Evolutionary conservation across 92 coral and sea anemone genomes (phyloP), one percentile per base, ranked within the genome.

Genomic region (Epizoanthus illoricatus): DNA sequence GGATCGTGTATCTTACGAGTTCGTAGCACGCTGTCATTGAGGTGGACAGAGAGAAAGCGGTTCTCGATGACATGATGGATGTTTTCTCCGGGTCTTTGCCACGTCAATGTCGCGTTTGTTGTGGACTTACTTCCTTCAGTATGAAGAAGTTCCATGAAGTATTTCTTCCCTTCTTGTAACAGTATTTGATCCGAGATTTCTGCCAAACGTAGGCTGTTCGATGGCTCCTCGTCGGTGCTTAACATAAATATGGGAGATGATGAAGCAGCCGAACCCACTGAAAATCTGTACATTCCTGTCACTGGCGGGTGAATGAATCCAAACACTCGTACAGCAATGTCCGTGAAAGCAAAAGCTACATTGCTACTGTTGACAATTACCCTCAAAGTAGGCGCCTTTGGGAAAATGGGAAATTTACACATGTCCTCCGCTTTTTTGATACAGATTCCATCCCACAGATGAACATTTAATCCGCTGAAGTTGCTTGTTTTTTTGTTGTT

Each of bases 61-160:
- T 45, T 76, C 12, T 76, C 59, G 21, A 76, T 75, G 16, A 41
- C 52, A 23, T 69, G 42, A 75, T 81, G 74, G 41, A 21, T 42
- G 24, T 71, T 17, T 69, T 84, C 79, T 65, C 41, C 62, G 33
- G 90, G 90, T 41, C 23, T 56, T 43, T 43, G 65, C 90, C 90
- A 87, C 63, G 16, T 74, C 18, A 81, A 33, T 2, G 57, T 47
- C 63, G 69, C 65, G 41, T 72, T 86, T 19, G 81, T 45, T 52
- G 8, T 10, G 36, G 56, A 70, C 33, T 24, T 23, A 23, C 52
- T 19, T 58, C 4, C 49, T 18, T 79, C 80, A 28, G 59, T 24
- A 54, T 65, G 71, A 61, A 80, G 41, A 41, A 85, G 65, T 71
- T 85, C 85, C 17, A 85, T n/a, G 69, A 69, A 85, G 60, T 80